Percentiles rank a stretch among this genome's conserved stretches.
Evolutionary conservation across 2,888 invertebrate species (phyloP).

Genomic region (Petrolisthes manimaculis): DNA sequence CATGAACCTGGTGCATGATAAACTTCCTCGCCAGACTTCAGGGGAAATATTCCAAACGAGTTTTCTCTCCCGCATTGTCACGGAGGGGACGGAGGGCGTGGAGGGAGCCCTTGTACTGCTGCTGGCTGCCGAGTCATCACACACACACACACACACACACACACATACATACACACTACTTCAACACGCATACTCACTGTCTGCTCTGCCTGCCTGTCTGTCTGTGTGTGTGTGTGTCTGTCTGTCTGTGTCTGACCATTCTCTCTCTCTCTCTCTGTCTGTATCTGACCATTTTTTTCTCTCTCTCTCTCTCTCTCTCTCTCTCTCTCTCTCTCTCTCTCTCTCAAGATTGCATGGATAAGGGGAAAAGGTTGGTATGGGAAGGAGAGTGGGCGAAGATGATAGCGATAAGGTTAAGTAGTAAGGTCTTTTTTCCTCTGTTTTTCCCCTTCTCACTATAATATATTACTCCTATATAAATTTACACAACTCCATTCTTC

Average conservation of each 20-base stretch:
- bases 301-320: neutral
- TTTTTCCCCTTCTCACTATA: neutral
- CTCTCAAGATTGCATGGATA: neutral
- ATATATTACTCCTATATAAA: neutral
- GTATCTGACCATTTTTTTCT: too few species aligned
- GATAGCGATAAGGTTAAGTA: too few species aligned
- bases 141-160: neutral
- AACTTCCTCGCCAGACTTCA: too few species aligned
- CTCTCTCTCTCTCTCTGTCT: too few species aligned
- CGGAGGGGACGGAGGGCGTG: neutral
- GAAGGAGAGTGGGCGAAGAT: too few species aligned
- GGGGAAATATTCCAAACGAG: too few species aligned
- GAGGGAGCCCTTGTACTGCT: neutral
- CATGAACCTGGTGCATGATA: too few species aligned
- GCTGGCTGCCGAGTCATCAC: neutral
- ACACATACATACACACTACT: neutral
- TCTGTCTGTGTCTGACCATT: neutral
- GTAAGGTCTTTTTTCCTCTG: neutral
- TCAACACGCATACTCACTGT: too few species aligned
- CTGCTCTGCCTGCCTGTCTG: slow-evolving; percentile 10
- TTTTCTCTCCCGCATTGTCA: too few species aligned
- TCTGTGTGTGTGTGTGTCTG: neutral
- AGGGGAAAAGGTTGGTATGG: too few species aligned
- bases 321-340: neutral
- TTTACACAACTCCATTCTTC: neutral